Conservation (phyloP, 2,113 vertebrate genomes). For the Aegithalos caudatus region DNA sequence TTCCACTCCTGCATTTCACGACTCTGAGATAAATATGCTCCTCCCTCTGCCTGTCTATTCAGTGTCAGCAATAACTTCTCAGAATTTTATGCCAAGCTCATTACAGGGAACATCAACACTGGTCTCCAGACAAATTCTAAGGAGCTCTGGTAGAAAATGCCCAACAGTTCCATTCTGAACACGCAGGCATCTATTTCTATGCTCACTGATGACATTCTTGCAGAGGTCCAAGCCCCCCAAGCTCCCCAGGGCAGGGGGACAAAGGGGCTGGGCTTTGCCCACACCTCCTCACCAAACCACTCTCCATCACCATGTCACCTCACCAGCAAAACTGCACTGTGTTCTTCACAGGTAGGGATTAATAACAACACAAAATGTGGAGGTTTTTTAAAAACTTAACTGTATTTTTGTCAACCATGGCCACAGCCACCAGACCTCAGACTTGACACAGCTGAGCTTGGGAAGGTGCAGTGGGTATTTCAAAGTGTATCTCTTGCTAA, state of each 20-base stretch:
- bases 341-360: neutral
- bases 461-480: neutral
- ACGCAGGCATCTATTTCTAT: accelerated
- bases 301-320: neutral
- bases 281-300: neutral
- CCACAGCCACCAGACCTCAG: neutral
- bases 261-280: accelerated
- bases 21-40: neutral
- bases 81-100: neutral
- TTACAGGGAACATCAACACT: neutral
- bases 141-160: neutral
- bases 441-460: neutral
- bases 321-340: neutral
- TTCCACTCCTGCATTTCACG: neutral
- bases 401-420: neutral
- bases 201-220: accelerated
- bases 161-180: neutral
- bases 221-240: accelerated
- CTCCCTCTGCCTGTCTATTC: neutral
- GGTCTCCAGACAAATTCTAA: neutral
- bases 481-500: neutral
- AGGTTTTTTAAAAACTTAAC: neutral
- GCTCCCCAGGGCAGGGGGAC: neutral
- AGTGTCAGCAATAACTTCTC: neutral
- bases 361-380: neutral